A percentile compares a stretch with the other conserved stretches of the same genome.
Conservation (phyloP, 2,888 invertebrate species). For the Tyria jacobaeae region DNA sequence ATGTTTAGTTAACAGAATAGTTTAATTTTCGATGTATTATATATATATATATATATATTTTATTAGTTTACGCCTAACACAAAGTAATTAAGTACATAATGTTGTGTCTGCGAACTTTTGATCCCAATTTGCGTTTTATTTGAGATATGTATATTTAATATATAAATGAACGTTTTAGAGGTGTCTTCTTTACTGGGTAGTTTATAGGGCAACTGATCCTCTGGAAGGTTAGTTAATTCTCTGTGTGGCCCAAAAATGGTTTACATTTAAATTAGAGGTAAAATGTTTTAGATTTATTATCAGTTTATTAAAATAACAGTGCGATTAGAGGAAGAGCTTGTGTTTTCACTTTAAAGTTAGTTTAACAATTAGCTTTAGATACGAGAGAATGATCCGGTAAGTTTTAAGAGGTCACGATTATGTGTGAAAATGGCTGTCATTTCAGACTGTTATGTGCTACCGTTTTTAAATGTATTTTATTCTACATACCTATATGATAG, state of each 20-base stretch:
- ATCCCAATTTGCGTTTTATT: neutral
- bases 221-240: neutral
- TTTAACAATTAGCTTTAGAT: too few species aligned
- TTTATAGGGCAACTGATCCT: neutral
- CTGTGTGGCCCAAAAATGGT: neutral
- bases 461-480: neutral
- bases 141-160: neutral
- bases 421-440: neutral
- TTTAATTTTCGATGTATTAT: too few species aligned
- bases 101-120: neutral
- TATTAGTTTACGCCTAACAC: neutral
- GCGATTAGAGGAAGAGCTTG: neutral
- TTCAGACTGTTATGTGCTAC: neutral
- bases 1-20: neutral
- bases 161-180: neutral
- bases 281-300: neutral
- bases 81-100: neutral
- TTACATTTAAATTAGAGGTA: neutral
- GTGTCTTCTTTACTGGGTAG: too few species aligned
- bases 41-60: neutral
- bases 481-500: constrained; percentile 93
- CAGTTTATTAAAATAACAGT: neutral
- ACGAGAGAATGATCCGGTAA: neutral
- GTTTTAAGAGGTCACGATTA: neutral
- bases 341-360: neutral